Evolutionary conservation across 35 echinoderm and acorn worm genomes (phyloP).

Genomic region (Amphiura filiformis): DNA sequence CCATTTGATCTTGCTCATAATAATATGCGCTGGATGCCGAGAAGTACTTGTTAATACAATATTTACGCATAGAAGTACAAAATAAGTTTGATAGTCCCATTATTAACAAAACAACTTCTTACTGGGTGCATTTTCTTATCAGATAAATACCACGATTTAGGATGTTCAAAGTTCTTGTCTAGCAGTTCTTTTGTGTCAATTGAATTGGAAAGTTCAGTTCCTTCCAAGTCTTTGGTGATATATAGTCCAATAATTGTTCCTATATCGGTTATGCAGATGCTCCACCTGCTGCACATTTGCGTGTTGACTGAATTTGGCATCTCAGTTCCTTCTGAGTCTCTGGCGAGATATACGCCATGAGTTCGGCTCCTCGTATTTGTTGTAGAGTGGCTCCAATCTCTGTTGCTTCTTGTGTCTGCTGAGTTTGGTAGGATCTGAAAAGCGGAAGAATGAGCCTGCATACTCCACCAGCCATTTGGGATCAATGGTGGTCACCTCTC

Average conservation of each 20-base stretch:
- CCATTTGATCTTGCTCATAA: too few species aligned
- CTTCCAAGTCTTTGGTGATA: not conserved
- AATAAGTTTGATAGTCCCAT: too few species aligned
- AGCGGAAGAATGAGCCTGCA: constrained; percentile 87
- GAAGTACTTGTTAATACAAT: too few species aligned
- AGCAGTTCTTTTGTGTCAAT: too few species aligned
- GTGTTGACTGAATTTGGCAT: not conserved
- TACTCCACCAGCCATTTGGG: constrained; percentile 93
- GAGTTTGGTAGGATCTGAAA: constrained; percentile 86
- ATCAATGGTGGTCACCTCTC: constrained; percentile 91
- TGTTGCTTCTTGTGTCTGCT: constrained; percentile 99
- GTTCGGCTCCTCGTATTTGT: constrained; percentile 99
- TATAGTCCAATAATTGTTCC: not conserved
- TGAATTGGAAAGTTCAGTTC: too few species aligned
- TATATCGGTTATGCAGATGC: not conserved
- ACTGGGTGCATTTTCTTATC: too few species aligned
- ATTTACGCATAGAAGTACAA: too few species aligned
- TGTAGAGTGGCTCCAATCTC: constrained; percentile 93
- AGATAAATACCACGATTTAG: too few species aligned
- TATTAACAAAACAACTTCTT: too few species aligned
- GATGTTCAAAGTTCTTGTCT: too few species aligned
- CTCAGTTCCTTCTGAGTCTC: constrained; percentile 85
- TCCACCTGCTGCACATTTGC: not conserved
- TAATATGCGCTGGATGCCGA: too few species aligned
- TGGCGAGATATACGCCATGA: constrained; percentile 96